Base-by-base conservation (phyloP, 2,888 invertebrate genomes). In the Caenorhabditis virilis region DNA sequence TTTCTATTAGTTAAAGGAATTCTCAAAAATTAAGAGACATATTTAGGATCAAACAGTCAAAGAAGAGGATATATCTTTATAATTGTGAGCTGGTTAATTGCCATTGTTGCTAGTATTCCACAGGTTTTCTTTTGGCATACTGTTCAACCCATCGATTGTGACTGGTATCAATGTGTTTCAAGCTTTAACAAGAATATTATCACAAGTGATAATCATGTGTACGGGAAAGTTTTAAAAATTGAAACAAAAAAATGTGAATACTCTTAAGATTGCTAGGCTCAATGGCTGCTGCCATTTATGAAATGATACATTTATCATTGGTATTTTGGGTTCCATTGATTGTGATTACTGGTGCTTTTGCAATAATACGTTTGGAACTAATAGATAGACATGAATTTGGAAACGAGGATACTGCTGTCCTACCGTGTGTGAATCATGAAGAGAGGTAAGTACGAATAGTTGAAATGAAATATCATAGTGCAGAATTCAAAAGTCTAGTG, bases 101-200 rank as follows among this genome's bases (percentile, higher is more conserved):
- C 78, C 71, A 23, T 20, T 23, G 9, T 76, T 43, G 70, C 77
- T 62, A 48, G 74, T 33, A 41, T 76, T n/a, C 80, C 80, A 11
- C 80, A 80, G 53, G 55, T 79, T 22, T 69, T 70, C 30, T 58
- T 78, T 30, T 80, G 79, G 77, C 48, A 59, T 27, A 76, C 74
- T 5, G 52, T 67, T 25, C 63, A 69, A 42, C 59, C 73, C 2
- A 45, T 36, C 25, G 36, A 20, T 1, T 22, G 42, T 13, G 47
- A 55, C 38, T 78, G 72, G 72, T 45, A 60, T 22, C 78, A 78
- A 51, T 79, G 79, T 66, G 72, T 77, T 26, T 74, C 73, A 38
- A 57, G 69, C 23, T 78, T 75, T 66, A n/a, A n/a, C n/a, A n/a
- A n/a, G n/a, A n/a, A n/a, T n/a, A n/a, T n/a, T n/a, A n/a, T n/a